Conservation (phyloP, 2,113 vertebrate genomes). For the Verasper variegatus region DNA sequence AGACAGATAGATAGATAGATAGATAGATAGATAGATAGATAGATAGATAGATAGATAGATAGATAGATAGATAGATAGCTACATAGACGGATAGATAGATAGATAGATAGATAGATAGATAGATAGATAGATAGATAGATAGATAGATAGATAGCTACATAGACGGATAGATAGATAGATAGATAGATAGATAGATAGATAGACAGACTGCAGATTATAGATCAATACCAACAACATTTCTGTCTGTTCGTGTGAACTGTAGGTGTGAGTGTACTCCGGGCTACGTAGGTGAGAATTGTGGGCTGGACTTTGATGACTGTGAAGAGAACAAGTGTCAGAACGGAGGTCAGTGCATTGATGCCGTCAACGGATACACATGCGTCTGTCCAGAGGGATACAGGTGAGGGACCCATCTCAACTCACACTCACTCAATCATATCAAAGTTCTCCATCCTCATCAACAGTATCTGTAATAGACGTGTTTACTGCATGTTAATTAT, state of each 20-base stretch:
- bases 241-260: constrained; percentile 30
- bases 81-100: too few species aligned
- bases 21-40: too few species aligned
- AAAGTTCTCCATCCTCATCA: not conserved
- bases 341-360: constrained; percentile 92
- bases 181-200: too few species aligned
- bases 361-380: constrained; percentile 95
- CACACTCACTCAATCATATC: not conserved
- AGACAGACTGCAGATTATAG: too few species aligned
- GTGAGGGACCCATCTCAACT: constrained; percentile 70
- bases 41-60: too few species aligned
- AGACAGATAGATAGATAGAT: too few species aligned
- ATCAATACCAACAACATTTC: constrained; percentile 7
- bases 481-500: not conserved
- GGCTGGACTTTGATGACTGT: constrained; percentile 93
- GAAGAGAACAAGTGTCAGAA: constrained; percentile 96
- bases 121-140: too few species aligned
- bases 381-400: constrained; percentile 95
- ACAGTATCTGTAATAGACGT: not conserved
- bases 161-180: too few species aligned
- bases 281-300: constrained; percentile 93
- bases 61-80: too few species aligned
- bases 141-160: too few species aligned
- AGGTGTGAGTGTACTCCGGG: constrained; percentile 98
- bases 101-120: too few species aligned